Evolutionary conservation across 1,140 invertebrate species (phyloP).

Genomic region (Trissolcus basalis): DNA sequence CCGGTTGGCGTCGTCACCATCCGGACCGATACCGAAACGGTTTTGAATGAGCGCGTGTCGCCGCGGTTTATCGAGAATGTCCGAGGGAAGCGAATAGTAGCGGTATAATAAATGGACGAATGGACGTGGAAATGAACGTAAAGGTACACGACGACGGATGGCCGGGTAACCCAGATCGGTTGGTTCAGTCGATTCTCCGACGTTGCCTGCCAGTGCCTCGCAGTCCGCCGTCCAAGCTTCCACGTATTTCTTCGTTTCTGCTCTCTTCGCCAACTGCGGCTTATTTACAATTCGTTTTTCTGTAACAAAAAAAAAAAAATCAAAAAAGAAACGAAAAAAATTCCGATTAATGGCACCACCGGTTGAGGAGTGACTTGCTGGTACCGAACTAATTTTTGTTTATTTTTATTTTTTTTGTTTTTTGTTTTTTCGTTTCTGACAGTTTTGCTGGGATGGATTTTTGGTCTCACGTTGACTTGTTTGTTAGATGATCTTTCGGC

Average conservation of each 20-base stretch:
- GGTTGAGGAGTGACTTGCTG: neutral
- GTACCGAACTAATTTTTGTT: neutral
- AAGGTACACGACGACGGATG: constrained; percentile 67
- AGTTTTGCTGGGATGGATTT: constrained; percentile 1
- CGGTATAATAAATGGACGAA: constrained; percentile 63
- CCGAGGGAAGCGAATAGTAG: constrained; percentile 50
- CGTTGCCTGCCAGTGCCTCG: constrained; percentile 68
- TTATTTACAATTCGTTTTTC: constrained; percentile 4
- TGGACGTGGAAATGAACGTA: constrained; percentile 64
- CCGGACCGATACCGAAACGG: constrained; percentile 58
- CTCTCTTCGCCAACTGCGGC: neutral
- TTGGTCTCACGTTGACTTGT: neutral
- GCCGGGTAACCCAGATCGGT: constrained; percentile 77
- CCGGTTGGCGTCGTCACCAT: constrained; percentile 42
- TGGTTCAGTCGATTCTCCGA: constrained; percentile 68
- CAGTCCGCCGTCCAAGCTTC: constrained; percentile 68
- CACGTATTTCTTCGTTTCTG: constrained; percentile 37
- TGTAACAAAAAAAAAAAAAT: neutral
- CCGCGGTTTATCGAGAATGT: constrained; percentile 40
- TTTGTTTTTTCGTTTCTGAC: neutral
- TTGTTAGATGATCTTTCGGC: neutral
- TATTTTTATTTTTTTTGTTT: constrained; percentile 3
- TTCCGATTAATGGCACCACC: too few relatives aligned
- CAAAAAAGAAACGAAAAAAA: neutral
- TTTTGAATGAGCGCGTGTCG: constrained; percentile 54